These are phyloP conservation scores for Nanorana parkeri DNA, from an alignment of 2,113 vertebrate species.

Conservation along the genomic window DNA sequence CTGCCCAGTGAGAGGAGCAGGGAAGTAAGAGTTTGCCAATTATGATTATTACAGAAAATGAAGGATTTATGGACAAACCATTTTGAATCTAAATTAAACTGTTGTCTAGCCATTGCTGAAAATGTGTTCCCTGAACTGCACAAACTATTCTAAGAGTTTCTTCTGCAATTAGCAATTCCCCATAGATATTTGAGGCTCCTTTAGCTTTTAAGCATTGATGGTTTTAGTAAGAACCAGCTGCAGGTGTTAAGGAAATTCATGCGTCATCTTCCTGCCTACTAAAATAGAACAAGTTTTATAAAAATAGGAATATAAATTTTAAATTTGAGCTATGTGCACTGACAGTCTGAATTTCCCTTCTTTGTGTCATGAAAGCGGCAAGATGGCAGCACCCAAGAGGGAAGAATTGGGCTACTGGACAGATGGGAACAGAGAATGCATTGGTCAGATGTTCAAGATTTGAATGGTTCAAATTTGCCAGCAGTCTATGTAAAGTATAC, in stretches of 20 bases:
- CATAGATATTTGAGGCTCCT: conserved; percentile 22
- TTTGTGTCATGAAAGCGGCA: too few relatives aligned
- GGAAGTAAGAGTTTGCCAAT: not conserved
- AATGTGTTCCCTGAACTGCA: conserved; percentile 16
- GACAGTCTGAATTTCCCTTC: too few relatives aligned
- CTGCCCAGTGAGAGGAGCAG: not conserved
- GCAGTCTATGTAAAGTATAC: too few relatives aligned
- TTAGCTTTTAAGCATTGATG: conserved; percentile 5
- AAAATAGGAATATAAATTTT: not conserved
- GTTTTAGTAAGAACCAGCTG: conserved; percentile 26
- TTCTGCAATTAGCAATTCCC: conserved; percentile 45
- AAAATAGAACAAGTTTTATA: not conserved
- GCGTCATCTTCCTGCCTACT: not conserved
- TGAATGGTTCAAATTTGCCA: too few relatives aligned
- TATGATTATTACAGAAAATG: not conserved
- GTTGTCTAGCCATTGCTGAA: conserved; percentile 12
- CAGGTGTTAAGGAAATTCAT: conserved; percentile 26
- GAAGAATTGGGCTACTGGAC: too few relatives aligned
- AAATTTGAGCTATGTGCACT: too few relatives aligned
- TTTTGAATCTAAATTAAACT: conserved; percentile 1
- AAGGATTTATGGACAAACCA: not conserved
- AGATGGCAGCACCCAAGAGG: too few relatives aligned
- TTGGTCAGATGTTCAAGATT: too few relatives aligned
- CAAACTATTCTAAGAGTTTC: conserved; percentile 16
- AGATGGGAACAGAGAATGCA: too few relatives aligned